A percentile compares a stretch with the other conserved stretches of the same genome.
Conservation (phyloP, 2,888 invertebrate species). For the Nyleta sp. region DNA sequence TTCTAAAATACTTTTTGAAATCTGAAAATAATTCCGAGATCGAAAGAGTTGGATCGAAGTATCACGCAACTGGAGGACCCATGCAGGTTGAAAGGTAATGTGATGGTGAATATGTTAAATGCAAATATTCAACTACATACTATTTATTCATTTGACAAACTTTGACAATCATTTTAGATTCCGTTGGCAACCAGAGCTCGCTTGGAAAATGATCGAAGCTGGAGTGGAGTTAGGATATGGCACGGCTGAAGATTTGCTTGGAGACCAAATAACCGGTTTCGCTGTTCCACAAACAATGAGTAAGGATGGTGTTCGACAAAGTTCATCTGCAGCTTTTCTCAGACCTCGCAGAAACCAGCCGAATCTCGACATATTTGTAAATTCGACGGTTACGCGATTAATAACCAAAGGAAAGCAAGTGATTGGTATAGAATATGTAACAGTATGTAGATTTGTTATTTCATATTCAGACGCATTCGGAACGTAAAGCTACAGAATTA, state of each 20-base stretch:
- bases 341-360: conserved; percentile 84
- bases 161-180: conserved; percentile 81
- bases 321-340: conserved; percentile 85
- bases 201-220: conserved; percentile 85
- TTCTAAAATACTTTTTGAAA: conserved; percentile 88
- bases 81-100: conserved; percentile 83
- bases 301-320: conserved; percentile 86
- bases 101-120: no score
- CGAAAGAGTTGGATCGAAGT: conserved; percentile 84
- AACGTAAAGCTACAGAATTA: no score
- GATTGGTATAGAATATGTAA: conserved; percentile 84
- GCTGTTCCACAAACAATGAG: conserved; percentile 86
- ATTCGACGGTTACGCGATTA: conserved; percentile 85
- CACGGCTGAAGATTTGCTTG: conserved; percentile 86
- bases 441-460: conserved; percentile 64
- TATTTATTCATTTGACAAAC: no score
- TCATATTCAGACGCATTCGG: no score
- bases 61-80: conserved; percentile 86
- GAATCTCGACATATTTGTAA: conserved; percentile 85
- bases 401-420: conserved; percentile 83
- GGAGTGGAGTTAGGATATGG: conserved; percentile 86
- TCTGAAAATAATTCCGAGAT: conserved; percentile 88
- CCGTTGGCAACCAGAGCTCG: conserved; percentile 86
- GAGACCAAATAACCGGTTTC: conserved; percentile 85
- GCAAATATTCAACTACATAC: no score